A percentile compares a stretch with the other conserved stretches of the same genome.
Conservation (phyloP, 2,888 invertebrate species). For the Cybosia mesomella region DNA sequence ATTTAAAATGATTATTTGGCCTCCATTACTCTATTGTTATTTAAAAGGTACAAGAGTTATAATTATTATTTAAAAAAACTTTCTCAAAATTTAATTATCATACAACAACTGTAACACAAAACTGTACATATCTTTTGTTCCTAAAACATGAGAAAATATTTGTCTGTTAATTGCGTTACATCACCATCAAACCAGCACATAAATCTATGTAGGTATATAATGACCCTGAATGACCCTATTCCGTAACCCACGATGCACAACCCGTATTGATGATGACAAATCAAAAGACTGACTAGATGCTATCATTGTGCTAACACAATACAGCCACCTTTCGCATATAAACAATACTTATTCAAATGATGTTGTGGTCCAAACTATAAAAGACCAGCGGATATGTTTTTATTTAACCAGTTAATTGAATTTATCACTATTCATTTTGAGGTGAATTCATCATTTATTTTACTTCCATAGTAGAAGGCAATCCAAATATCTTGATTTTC, state of each 20-base stretch:
- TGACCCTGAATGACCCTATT: slow-evolving; percentile 23
- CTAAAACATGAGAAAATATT: slow-evolving; percentile 20
- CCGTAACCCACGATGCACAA: slow-evolving; percentile 26
- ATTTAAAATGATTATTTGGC: background rate
- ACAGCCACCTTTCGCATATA: slow-evolving; percentile 43
- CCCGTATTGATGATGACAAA: slow-evolving; percentile 54
- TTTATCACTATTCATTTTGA: too few species aligned
- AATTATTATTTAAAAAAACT: slow-evolving; percentile 11
- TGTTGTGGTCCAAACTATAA: slow-evolving; percentile 32
- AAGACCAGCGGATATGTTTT: slow-evolving; percentile 16
- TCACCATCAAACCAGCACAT: background rate
- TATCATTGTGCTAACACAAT: slow-evolving; percentile 56
- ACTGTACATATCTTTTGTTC: slow-evolving; percentile 21
- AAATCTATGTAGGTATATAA: slow-evolving; percentile 17
- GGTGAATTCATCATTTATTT: too few species aligned
- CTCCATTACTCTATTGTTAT: background rate
- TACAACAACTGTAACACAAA: slow-evolving; percentile 19
- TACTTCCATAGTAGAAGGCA: too few species aligned
- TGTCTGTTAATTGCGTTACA: background rate
- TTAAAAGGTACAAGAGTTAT: background rate
- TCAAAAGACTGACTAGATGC: slow-evolving; percentile 48
- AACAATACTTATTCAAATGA: slow-evolving; percentile 61
- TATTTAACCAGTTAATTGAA: too few species aligned
- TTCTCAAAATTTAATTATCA: slow-evolving; percentile 19
- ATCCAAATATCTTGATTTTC: too few species aligned